Evolutionary conservation across 2,888 invertebrate genomes (phyloP).

Genomic region (Drosophila falleni): DNA sequence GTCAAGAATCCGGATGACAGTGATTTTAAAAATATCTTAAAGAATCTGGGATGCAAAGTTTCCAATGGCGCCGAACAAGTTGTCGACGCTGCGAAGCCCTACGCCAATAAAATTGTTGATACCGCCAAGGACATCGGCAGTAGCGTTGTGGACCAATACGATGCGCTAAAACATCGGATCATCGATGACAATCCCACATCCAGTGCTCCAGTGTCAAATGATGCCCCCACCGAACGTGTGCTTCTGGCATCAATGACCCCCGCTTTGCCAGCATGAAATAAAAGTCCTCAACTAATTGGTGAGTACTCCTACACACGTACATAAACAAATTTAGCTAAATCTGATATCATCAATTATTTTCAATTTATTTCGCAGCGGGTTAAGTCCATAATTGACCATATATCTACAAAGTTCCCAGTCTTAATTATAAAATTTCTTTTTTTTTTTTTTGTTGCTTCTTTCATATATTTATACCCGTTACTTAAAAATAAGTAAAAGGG

Average conservation of each 20-base stretch:
- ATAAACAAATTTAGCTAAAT: neutral
- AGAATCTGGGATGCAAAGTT: conserved; percentile 79
- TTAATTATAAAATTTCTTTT: neutral
- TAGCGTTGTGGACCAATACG: conserved; percentile 78
- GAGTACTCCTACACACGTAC: conserved; percentile 6
- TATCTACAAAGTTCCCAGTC: neutral
- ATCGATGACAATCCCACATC: conserved; percentile 62
- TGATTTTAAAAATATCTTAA: conserved; percentile 77
- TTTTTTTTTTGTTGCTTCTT: neutral
- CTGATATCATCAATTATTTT: neutral
- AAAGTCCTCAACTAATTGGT: conserved; percentile 18
- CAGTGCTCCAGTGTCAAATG: conserved; percentile 21
- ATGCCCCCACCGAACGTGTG: conserved; percentile 78
- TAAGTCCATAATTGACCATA: neutral
- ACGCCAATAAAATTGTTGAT: conserved; percentile 76
- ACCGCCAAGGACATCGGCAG: conserved; percentile 80
- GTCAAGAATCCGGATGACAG: conserved; percentile 68
- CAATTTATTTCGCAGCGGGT: conserved; percentile 3
- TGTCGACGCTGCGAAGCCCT: conserved; percentile 78
- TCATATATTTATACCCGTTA: neutral
- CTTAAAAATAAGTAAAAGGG: too few relatives aligned
- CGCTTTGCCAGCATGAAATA: conserved; percentile 21
- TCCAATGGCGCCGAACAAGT: conserved; percentile 78
- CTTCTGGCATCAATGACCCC: conserved; percentile 75
- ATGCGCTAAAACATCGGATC: conserved; percentile 81